These are phyloP conservation scores for Odontothrips loti DNA, from an alignment of 2,888 invertebrate genomes.

Conservation along the genomic window DNA sequence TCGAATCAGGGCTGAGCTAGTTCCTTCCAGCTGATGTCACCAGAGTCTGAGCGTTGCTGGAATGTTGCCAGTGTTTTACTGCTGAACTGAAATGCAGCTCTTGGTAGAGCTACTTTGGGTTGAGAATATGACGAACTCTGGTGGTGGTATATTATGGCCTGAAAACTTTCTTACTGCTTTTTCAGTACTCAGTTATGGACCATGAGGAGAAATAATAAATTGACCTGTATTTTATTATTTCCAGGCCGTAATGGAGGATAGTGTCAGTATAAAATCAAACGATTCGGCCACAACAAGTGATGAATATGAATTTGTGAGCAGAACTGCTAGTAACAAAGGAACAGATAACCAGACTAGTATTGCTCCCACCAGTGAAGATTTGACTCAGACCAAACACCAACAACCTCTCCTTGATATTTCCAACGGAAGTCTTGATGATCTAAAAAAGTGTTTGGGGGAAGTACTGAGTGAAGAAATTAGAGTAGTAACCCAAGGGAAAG, in stretches of 20 bases:
- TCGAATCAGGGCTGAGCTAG: background rate
- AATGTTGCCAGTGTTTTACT: background rate
- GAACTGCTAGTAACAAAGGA: conserved; percentile 43
- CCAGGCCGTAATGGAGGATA: conserved; percentile 54
- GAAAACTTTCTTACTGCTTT: background rate
- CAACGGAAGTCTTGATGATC: conserved; percentile 60
- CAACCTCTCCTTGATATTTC: conserved; percentile 59
- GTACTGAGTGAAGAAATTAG: conserved; percentile 44
- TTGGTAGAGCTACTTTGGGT: background rate
- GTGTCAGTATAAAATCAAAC: conserved; percentile 61
- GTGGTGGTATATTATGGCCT: background rate
- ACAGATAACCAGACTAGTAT: conserved; percentile 22
- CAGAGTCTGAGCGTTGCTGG: background rate
- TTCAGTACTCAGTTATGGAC: background rate
- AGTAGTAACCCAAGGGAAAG: background rate
- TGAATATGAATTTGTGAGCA: conserved; percentile 64
- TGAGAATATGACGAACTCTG: background rate
- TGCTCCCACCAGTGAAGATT: background rate
- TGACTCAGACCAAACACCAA: conserved; percentile 43
- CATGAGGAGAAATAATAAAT: background rate
- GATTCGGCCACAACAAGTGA: conserved; percentile 65
- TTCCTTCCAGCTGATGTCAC: background rate
- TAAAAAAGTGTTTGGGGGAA: conserved; percentile 59
- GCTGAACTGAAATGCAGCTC: background rate
- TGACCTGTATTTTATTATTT: background rate